Percentiles rank a stretch among this genome's conserved stretches.
Evolutionary conservation across 2,888 invertebrate genomes (phyloP).

Genomic region (Drosophila ustulata): DNA sequence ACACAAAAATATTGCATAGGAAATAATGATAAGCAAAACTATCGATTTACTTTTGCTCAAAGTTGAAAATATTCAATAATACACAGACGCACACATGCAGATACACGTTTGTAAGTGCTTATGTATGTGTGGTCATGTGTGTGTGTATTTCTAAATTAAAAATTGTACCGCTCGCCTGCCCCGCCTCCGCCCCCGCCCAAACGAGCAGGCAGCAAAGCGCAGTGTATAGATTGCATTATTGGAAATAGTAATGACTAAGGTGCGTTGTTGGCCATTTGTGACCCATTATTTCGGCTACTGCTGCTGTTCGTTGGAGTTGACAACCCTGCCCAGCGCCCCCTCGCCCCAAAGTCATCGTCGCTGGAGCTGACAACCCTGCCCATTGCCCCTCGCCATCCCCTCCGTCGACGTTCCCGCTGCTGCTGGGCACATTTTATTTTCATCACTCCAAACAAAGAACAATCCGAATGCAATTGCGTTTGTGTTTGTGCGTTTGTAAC

Average conservation of each 20-base stretch:
- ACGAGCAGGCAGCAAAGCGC: not conserved
- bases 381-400: not conserved
- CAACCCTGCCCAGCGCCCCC: slow-evolving; percentile 35
- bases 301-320: slow-evolving; percentile 30
- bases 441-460: slow-evolving; percentile 39
- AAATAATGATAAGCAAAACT: not conserved
- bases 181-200: not conserved
- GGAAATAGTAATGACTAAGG: not conserved
- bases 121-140: not conserved
- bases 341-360: not conserved
- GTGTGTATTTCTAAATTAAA: not conserved
- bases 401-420: slow-evolving; percentile 3
- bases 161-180: not conserved
- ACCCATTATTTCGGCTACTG: slow-evolving; percentile 5
- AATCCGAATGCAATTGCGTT: not conserved
- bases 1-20: not conserved
- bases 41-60: not conserved
- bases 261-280: slow-evolving; percentile 1
- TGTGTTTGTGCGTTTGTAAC: not conserved
- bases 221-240: not conserved
- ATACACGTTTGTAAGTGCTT: not conserved
- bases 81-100: not conserved
- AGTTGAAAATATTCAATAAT: not conserved
- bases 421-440: slow-evolving; percentile 19
- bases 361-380: slow-evolving; percentile 45